Evolutionary conservation across 2,113 vertebrate species (phyloP), one percentile per base, ranked within the genome.

Genomic region (Oncorhynchus mykiss): DNA sequence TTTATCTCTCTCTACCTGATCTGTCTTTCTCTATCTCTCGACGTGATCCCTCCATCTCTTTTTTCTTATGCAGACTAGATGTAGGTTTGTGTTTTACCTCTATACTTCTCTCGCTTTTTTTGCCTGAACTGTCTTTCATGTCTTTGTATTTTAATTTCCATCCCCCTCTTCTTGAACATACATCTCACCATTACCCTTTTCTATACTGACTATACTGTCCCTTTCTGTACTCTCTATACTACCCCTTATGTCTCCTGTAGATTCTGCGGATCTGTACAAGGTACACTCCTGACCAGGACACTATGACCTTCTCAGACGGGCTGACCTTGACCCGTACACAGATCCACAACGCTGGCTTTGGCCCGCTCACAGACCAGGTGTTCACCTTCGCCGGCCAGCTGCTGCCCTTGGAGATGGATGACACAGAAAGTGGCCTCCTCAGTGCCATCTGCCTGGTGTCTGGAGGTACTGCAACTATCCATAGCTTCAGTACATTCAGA

Each of bases 381-480:
- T 98, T 98, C 93, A 97, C 95, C 0, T 98, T 98, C 89, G 97
- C 96, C 77, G 95, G 95, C 64, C 97, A 98, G 93, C 96, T 98
- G 88, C 93, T 97, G 93, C 97, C 96, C 67, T 92, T 98, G 88
- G 95, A 96, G 92, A 97, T 98, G 97, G 96, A 98, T 74, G 97
- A 98, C 89, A 96, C 96, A 0, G 97, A 98, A 88, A 97, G 96
- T 1, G 97, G 97, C 78, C 96, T 98, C 74, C 96, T 98, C 71
- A 98, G 97, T 91, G 97, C 96, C 93, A 98, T 98, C 95, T 98
- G 97, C 87, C 91, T 98, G 16, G 96, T 98, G 81, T 97, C 96
- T 83, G 97, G 96, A 95, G 97, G 97, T 98, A 93, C 4, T 3
- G 68, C 73, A n/a, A 39, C 29, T 34, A 0, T 12, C 6, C 6